phyloP scores from a whole-genome alignment of 2,888 invertebrate genomes.

The Plebejus melissa region DNA sequence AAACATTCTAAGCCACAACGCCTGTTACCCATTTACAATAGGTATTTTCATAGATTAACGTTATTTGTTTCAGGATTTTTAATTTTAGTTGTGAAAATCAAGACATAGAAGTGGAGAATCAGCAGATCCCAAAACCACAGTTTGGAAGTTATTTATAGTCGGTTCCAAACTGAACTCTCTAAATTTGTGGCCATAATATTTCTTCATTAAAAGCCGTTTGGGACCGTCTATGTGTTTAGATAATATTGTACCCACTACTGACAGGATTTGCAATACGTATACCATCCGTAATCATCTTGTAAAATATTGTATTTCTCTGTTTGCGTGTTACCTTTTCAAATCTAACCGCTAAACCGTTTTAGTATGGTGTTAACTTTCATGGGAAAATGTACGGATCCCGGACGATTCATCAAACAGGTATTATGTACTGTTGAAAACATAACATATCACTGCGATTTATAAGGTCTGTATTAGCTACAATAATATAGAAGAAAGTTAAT shows the following conservation, averaged over 20 bases:
- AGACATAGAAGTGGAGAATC: not conserved
- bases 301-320: not conserved
- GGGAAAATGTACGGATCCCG: too few relatives aligned
- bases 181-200: slow-evolving; percentile 19
- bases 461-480: too few relatives aligned
- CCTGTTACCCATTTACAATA: too few relatives aligned
- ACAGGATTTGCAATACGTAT: not conserved
- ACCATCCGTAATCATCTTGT: not conserved
- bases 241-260: not conserved
- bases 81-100: not conserved
- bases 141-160: slow-evolving; percentile 27
- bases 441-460: too few relatives aligned
- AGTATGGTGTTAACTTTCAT: too few relatives aligned
- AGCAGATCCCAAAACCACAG: slow-evolving; percentile 28
- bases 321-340: not conserved
- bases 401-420: too few relatives aligned
- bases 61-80: not conserved
- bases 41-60: not conserved
- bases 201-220: slow-evolving; percentile 24
- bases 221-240: slow-evolving; percentile 7
- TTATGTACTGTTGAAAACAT: too few relatives aligned
- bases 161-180: slow-evolving; percentile 18
- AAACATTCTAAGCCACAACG: too few relatives aligned
- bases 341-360: too few relatives aligned
- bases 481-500: too few relatives aligned